Evolutionary conservation across 2,888 invertebrate genomes (phyloP).

Genomic region (Nineta flava): DNA sequence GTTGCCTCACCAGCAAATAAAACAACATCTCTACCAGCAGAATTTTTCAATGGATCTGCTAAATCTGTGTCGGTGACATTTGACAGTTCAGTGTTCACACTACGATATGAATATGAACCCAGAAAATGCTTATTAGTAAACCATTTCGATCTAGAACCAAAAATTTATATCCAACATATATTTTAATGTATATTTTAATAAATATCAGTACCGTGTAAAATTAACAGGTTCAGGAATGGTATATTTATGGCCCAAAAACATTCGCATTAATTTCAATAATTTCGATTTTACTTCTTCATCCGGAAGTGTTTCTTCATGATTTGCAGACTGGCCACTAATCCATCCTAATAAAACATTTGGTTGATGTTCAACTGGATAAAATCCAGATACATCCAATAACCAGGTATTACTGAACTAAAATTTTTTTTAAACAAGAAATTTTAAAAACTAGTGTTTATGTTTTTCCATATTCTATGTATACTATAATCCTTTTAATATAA

Average conservation of each 20-base stretch:
- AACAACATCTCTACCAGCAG: conserved; percentile 24
- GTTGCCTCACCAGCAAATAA: conserved; percentile 48
- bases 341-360: conserved; percentile 49
- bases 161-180: not conserved
- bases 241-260: conserved; percentile 33
- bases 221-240: conserved; percentile 30
- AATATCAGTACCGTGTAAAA: conserved; percentile 18
- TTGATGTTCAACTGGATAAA: conserved; percentile 46
- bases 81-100: conserved; percentile 31
- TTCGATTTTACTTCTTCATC: conserved; percentile 35
- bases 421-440: not conserved
- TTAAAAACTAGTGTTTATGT: too few relatives aligned
- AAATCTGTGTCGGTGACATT: conserved; percentile 35
- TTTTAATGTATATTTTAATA: not conserved
- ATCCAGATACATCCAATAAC: conserved; percentile 48
- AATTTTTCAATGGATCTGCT: conserved; percentile 36
- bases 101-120: conserved; percentile 55
- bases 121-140: conserved; percentile 46
- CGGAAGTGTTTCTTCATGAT: conserved; percentile 40
- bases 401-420: conserved; percentile 31
- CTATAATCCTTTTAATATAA: too few relatives aligned
- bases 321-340: conserved; percentile 47
- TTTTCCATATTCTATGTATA: too few relatives aligned
- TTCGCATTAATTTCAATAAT: conserved; percentile 33
- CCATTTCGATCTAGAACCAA: conserved; percentile 51